Evolutionary conservation across 2,888 invertebrate genomes (phyloP).

Genomic region (Trachelus troglodyta): DNA sequence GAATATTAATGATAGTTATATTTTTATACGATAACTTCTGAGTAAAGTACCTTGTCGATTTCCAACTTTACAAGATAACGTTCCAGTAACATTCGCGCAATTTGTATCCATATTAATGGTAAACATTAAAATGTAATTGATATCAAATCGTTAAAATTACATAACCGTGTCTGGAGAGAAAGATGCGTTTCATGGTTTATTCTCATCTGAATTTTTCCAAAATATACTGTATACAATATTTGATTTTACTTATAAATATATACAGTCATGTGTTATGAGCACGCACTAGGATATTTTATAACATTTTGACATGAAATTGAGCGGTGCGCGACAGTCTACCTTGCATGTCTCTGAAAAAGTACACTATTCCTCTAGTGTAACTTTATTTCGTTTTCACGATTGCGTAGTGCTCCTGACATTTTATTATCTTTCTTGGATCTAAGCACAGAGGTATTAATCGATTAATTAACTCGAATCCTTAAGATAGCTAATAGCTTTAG

Average conservation of each 20-base stretch:
- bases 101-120: not conserved
- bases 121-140: not conserved
- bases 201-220: slow-evolving; percentile 61
- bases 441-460: slow-evolving; percentile 51
- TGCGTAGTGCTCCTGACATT: slow-evolving; percentile 38
- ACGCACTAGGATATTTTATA: slow-evolving; percentile 56
- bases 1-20: not conserved
- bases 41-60: not conserved
- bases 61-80: not conserved
- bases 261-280: slow-evolving; percentile 56
- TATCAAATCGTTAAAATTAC: not conserved
- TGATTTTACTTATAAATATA: slow-evolving; percentile 64
- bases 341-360: slow-evolving; percentile 50
- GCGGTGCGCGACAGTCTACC: slow-evolving; percentile 58
- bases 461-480: slow-evolving; percentile 44
- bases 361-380: slow-evolving; percentile 30
- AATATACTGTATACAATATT: slow-evolving; percentile 66
- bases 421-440: slow-evolving; percentile 35
- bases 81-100: not conserved
- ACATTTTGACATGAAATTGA: slow-evolving; percentile 55
- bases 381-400: slow-evolving; percentile 30
- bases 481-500: slow-evolving; percentile 44
- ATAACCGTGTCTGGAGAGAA: not conserved
- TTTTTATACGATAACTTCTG: not conserved
- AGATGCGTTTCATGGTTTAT: slow-evolving; percentile 48